Base-by-base conservation (phyloP, 1,140 invertebrate genomes). In the Drosophila tristis region DNA sequence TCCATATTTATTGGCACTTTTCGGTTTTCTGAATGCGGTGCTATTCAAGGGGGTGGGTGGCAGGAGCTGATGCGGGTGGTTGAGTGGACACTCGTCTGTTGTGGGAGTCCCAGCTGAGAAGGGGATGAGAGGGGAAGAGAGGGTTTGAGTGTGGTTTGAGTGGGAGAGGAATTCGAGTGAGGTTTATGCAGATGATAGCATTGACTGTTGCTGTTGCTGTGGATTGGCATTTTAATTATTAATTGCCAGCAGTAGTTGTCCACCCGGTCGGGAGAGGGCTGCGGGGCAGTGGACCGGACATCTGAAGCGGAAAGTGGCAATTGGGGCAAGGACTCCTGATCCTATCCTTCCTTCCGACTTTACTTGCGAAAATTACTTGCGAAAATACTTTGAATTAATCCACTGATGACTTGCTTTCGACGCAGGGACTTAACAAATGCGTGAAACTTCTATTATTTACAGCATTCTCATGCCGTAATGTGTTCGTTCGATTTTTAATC, bases 1-100 rank as follows among this genome's bases (percentile, higher is more conserved):
- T 81, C 82, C 78, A 87, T 86, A 86, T 86, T 86, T 86, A 86
- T 87, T 87, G 82, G 82, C 82, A 86, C 82, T 86, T 87, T 86
- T 87, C 70, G 71, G 82, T 72, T 62, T 79, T 82, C 64, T 64
- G 60, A 61, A 61, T 63, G 78, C 60, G 70, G 47, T 44, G 58
- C 48, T 47, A 51, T 47, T 43, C 35, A 35, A 35, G 26, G 43
- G n/a, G 45, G 7, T 23, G 55, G 44, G 44, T 4, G 25, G 20
- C 20, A 20, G 20, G 20, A 20, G 45, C 16, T 13, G 16, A 23
- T 39, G 31, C 26, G 7, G 48, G 31, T 8, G 54, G 35, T 59
- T 35, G 53, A 23, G 23, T 44, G 51, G 59, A 73, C 67, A 70
- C 45, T 71, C 55, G 67, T 54, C 53, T 66, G 15, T 58, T 42